Percentiles rank a stretch among this genome's conserved stretches.
phyloP scores from a whole-genome alignment of 2,797 vertebrate species.

The Linurgus olivaceus region DNA sequence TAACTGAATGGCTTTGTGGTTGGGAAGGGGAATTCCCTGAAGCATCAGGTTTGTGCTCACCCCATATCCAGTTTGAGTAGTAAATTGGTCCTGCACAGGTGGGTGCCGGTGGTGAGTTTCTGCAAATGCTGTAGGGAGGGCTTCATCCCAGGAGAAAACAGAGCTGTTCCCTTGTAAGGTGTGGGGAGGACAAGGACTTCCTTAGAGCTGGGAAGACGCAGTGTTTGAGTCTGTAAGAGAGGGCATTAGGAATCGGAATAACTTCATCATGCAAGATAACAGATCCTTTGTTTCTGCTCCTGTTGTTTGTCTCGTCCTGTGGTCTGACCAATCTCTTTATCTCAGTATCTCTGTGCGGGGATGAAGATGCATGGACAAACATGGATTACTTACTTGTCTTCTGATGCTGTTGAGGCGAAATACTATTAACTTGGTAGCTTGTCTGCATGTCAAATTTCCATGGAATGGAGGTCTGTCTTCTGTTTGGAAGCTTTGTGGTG shows the following conservation, averaged over 20 bases:
- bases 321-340: rapidly evolving
- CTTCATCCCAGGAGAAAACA: neutral
- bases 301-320: neutral
- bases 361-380: neutral
- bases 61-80: neutral
- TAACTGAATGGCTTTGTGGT: neutral
- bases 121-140: rapidly evolving
- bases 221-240: neutral
- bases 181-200: neutral
- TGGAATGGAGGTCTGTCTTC: neutral
- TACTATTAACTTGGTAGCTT: neutral
- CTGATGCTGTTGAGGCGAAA: neutral
- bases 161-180: rapidly evolving
- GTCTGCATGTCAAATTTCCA: neutral
- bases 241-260: neutral
- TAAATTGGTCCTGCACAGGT: rapidly evolving
- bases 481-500: neutral
- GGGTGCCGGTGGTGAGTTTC: neutral
- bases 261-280: neutral
- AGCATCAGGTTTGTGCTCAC: neutral
- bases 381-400: neutral
- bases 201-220: rapidly evolving
- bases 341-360: neutral
- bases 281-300: neutral
- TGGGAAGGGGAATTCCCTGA: neutral